Base-by-base conservation (phyloP, 2,888 invertebrate species). In the Emesis furor region DNA sequence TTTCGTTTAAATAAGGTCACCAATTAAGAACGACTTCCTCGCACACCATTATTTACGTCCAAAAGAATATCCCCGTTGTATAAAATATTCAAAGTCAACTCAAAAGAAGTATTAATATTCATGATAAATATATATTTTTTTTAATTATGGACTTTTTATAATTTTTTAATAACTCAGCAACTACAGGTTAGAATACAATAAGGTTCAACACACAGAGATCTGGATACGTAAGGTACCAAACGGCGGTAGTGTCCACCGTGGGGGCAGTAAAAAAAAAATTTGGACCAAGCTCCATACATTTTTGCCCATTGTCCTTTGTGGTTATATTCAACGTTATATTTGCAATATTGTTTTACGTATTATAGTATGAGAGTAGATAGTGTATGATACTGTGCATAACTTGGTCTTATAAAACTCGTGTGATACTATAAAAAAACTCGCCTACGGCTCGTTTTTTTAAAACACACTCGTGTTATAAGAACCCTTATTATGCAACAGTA, bases 1-100 rank as follows among this genome's bases (percentile, higher is more conserved):
- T 69, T 69, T 69, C 17, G 69, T 69, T 69, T 69, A 69, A 69
- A 69, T 69, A 69, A 69, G 39, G 69, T 69, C 69, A 69, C 69
- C 69, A 69, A 69, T 69, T 69, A 69, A 69, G 69, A 69, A 69
- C 67, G 67, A 67, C n/a, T 67, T 67, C 32, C 65, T 65, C 65
- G 65, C 65, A 65, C 65, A 65, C 65, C 30, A 65, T 24, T 35
- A 65, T 24, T 42, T 42, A 42, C 42, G 42, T 42, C 42, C 42
- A 42, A 42, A 42, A 42, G 42, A 42, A 42, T 42, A 42, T 55
- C 55, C 59, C 59, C 59, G 59, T 59, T 59, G 59, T 59, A 59
- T 59, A 59, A 59, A 59, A 59, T 59, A 59, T 59, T 59, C 59
- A 59, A 59, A 59, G 59, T 59, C 59, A 59, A 59, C 24, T 59